Conservation (phyloP, 1,140 invertebrate genomes). For the Condylostylus longicornis region DNA sequence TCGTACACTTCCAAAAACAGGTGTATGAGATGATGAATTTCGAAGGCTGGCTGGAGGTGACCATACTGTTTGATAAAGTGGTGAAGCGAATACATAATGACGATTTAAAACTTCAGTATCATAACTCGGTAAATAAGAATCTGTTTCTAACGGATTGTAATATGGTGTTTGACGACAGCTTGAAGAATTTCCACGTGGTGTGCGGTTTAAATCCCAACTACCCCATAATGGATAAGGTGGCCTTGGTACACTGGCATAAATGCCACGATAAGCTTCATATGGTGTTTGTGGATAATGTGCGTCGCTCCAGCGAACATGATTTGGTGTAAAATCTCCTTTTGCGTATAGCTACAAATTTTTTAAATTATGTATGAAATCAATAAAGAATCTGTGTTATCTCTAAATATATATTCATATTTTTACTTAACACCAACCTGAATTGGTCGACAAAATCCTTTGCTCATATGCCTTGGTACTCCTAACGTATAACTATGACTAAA, state of each 20-base stretch:
- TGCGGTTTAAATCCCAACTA: conserved; percentile 4
- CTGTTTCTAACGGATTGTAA: conserved; percentile 31
- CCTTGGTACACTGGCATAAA: conserved; percentile 25
- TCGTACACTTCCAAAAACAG: conserved; percentile 27
- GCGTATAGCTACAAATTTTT: conserved; percentile 21
- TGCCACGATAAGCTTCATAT: conserved; percentile 29
- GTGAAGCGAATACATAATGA: conserved; percentile 30
- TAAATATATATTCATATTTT: not conserved
- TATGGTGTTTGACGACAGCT: conserved; percentile 27
- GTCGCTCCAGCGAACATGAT: conserved; percentile 30
- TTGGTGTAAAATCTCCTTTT: conserved; percentile 31
- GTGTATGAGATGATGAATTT: conserved; percentile 29
- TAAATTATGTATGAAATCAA: not conserved
- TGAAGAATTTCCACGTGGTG: conserved; percentile 14
- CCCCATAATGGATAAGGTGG: conserved; percentile 3
- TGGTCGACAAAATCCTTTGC: conserved; percentile 78
- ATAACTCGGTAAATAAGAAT: conserved; percentile 30
- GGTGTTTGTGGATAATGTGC: conserved; percentile 30
- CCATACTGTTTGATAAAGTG: conserved; percentile 30
- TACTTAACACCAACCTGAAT: conserved; percentile 57
- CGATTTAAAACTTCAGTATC: conserved; percentile 30
- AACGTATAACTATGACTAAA: conserved; percentile 77
- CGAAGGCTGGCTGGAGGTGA: conserved; percentile 27
- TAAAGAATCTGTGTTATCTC: not conserved
- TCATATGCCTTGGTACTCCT: conserved; percentile 65